Evolutionary conservation across 2,113 vertebrate genomes (phyloP), one percentile per base, ranked within the genome.

Genomic region (Hylia prasina): DNA sequence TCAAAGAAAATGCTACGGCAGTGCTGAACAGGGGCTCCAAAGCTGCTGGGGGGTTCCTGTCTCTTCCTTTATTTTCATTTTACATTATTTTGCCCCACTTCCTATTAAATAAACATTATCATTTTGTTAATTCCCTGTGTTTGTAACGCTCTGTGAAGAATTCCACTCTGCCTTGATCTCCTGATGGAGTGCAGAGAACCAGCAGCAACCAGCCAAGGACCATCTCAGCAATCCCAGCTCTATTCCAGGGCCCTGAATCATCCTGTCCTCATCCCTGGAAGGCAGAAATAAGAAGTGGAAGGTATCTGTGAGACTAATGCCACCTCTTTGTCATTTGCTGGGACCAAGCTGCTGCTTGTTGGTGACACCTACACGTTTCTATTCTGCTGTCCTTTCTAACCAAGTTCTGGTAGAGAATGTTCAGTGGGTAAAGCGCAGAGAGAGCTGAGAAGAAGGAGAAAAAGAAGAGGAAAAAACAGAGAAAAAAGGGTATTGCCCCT

Each of bases 401-500:
- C 33, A 25, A 18, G 15, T 23, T 28, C 40, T 88, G 64, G 13
- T 17, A 20, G 39, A 60, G 40, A 33, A 81, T 10, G 10, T 23
- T 86, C 48, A n/a, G 21, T n/a, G 64, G 8, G 8, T 39, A 51
- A 64, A 56, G 48, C 23, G 51, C 7, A 54, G 79, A 76, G 31
- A 21, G 48, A 11, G 27, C 11, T 56, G 71, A 90, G 31, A 25
- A 45, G 20, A 2, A 45, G 37, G 2, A 48, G 22, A 25, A n/a
- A n/a, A n/a, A 22, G 9, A 25, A 33, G n/a, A 8, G 33, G 4
- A 31, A 30, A 5, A 60, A n/a, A 60, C 16, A 10, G 15, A 9
- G 2, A 7, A 9, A 33, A 25, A 11, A 31, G 20, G 7, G 0
- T 10, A 13, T 4, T 44, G 5, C 3, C 50, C 19, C 40, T 70